phyloP scores from a whole-genome alignment of 2,797 vertebrate genomes.

The Aphelocoma californica region DNA sequence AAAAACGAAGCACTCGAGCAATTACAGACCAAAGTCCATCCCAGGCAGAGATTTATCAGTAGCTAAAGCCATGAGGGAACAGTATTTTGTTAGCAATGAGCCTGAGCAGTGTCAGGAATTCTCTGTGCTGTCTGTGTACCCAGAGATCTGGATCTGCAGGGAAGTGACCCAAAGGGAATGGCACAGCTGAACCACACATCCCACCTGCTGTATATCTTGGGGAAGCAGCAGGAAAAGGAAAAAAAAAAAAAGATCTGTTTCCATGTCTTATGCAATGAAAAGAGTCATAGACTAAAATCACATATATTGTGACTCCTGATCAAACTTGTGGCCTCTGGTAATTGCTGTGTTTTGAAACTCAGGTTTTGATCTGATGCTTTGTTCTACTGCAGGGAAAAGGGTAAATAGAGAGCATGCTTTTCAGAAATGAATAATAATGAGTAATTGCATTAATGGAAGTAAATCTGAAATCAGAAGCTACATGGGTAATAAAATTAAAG shows the following conservation, averaged over 20 bases:
- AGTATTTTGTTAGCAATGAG: background rate
- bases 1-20: background rate
- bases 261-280: rapidly evolving
- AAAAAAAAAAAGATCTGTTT: background rate
- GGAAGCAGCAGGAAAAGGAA: background rate
- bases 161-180: background rate
- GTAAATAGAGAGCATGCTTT: background rate
- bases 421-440: background rate
- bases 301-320: background rate
- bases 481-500: background rate
- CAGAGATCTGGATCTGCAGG: background rate
- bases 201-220: background rate
- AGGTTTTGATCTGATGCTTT: background rate
- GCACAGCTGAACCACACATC: background rate
- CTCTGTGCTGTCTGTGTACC: background rate
- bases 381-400: background rate
- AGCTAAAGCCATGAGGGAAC: background rate
- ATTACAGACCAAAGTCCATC: background rate
- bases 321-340: background rate
- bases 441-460: background rate
- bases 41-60: background rate
- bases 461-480: background rate
- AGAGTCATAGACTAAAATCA: background rate
- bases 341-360: background rate
- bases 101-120: background rate